Evolutionary conservation across 1,140 invertebrate species (phyloP), one percentile per base, ranked within the genome.

Genomic region (Paracyclopina nana): DNA sequence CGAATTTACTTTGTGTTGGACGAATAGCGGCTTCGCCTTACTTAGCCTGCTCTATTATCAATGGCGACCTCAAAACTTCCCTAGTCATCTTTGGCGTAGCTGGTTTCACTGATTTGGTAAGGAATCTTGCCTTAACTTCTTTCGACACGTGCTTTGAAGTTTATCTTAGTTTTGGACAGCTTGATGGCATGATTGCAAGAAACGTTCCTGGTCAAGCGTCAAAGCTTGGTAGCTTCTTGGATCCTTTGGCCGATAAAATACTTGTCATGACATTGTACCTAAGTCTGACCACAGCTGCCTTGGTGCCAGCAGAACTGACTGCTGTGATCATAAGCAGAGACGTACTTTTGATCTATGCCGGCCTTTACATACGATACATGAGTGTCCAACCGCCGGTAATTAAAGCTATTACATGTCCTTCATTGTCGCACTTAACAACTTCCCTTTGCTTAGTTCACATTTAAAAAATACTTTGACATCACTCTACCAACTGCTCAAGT

Each of bases 191-290:
- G 74, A 94, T 96, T 61, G 91, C 92, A 9, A 73, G 92, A 46
- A 82, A 78, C 46, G 94, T 85, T 75, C 73, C 76, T 45, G 80
- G 78, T 44, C 91, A 96, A 64, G 77, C 81, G 12, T 85, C 88
- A 24, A 83, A 82, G 61, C 72, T 91, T 55, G 92, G 92, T 6
- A 88, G 84, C 55, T 90, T 92, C 62, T 61, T 97, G n/a, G 92
- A 97, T 67, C 92, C 92, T 9, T 74, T 92, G 65, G 91, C 91
- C n/a, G 92, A 97, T 64, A 97, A 97, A 70, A 69, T 96, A 14
- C 69, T 97, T 4, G 77, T 97, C 54, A 82, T 77, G 9, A 83
- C 82, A 11, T 65, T 96, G 28, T 90, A 90, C 60, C 61, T 94
- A 22, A 77, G 83, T 0, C 66, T 95, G 24, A 85, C 87, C 8